phyloP scores from a whole-genome alignment of 1,140 invertebrate genomes.

The Drosophila quadrilineata region DNA sequence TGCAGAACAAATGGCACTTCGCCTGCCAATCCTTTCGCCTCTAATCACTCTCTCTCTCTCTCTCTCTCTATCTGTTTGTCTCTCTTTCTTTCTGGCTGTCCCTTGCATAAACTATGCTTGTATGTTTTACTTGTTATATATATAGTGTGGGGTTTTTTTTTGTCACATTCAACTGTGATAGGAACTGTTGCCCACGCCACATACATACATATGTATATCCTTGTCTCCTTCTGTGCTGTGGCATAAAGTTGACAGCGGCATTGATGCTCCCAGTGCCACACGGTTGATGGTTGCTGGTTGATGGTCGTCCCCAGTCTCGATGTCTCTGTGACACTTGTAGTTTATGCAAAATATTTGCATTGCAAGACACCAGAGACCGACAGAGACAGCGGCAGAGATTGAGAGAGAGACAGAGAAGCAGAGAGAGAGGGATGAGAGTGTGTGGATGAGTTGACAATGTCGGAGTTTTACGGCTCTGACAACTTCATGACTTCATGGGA shows the following conservation, averaged over 20 bases:
- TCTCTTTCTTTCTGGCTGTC: too few species aligned
- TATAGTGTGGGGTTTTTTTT: too few species aligned
- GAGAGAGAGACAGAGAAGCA: background rate
- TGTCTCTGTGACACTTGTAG: conserved; percentile 34
- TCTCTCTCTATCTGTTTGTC: background rate
- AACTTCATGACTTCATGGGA: conserved; percentile 17
- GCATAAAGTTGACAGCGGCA: conserved; percentile 37
- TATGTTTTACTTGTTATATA: too few species aligned
- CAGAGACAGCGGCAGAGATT: background rate
- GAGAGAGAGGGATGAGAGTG: background rate
- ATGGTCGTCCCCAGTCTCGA: background rate
- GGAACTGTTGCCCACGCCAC: background rate
- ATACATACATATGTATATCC: too few species aligned
- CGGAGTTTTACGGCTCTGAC: conserved; percentile 12
- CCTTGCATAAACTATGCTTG: too few species aligned
- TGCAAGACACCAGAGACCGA: conserved; percentile 23
- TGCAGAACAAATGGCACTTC: conserved; percentile 15
- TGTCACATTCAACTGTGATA: too few species aligned
- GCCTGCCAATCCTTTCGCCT: conserved; percentile 7
- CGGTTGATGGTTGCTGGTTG: too few species aligned
- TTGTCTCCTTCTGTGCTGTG: conserved; percentile 3
- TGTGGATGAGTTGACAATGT: conserved; percentile 6
- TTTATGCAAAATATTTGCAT: conserved; percentile 50
- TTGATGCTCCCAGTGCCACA: conserved; percentile 24
- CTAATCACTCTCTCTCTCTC: background rate